Evolutionary conservation across 1,140 invertebrate species (phyloP), one percentile per base, ranked within the genome.

Genomic region (Dreissena polymorpha): DNA sequence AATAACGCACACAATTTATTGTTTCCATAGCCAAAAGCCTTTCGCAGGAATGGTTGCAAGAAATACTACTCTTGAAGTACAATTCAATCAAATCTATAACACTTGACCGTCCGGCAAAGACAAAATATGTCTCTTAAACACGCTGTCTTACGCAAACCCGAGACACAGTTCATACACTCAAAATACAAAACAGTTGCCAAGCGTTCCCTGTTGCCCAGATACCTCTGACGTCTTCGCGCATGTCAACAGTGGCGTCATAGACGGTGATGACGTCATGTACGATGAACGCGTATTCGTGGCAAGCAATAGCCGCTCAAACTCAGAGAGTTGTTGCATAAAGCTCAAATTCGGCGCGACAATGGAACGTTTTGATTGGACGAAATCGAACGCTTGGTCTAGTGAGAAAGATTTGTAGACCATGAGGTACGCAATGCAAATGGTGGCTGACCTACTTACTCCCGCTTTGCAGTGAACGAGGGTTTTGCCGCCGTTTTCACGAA

Each of bases 391-490:
- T 87, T 98, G 96, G 29, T 97, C 94, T 94, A 97, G 96, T 13
- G 95, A 95, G 87, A 97, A 91, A 65, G 95, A 95, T 87, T 96
- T 96, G 92, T 97, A 95, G 87, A 96, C 95, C 97, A 99, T 99
- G 83, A 98, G 95, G 93, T 98, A 99, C n/a, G 97, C 97, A 85
- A 99, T 97, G 87, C 97, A 97, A 83, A 99, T 96, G 39, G 98
- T 99, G 68, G 97, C 97, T 83, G 97, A 98, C 81, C 98, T 95
- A 51, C 97, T 98, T 16, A 99, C 96, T 27, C 98, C 98, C 18
- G 97, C 98, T 89, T 98, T 97, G 94, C 98, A 99, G 92, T 99
- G 98, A 21, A 99, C 96, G 87, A 99, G 94, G 29, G 98, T 97
- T 88, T 96, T 96, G 49, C 95, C 95, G 77, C 95, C 95, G 60